phyloP scores from a whole-genome alignment of 2,888 invertebrate genomes.

The Camptogramma bilineatum region DNA sequence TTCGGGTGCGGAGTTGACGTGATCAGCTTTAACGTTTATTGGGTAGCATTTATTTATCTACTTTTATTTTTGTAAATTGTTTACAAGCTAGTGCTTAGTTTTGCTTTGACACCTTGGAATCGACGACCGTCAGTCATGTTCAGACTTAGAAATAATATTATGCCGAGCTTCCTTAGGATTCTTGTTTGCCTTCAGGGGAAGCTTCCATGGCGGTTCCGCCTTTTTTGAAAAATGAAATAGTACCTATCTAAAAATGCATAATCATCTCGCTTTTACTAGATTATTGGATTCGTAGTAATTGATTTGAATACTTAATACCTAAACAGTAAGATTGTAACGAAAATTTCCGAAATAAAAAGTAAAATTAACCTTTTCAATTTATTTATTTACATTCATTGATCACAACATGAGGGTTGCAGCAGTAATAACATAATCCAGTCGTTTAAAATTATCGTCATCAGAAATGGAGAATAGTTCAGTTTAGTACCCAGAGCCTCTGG shows the following conservation, averaged over 20 bases:
- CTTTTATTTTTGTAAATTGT: constrained; percentile 6
- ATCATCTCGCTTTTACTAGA: constrained; percentile 15
- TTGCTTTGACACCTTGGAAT: not conserved
- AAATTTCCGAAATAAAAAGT: constrained; percentile 28
- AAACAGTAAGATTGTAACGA: not conserved
- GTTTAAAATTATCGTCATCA: constrained; percentile 9
- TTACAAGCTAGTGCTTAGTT: constrained; percentile 1
- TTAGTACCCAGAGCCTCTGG: constrained; percentile 76
- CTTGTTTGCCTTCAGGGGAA: not conserved
- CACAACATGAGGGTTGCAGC: constrained; percentile 10
- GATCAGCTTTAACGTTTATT: no score
- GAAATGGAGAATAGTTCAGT: not conserved
- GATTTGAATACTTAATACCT: not conserved
- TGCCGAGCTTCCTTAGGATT: not conserved
- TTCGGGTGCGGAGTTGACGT: no score
- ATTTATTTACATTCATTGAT: constrained; percentile 36
- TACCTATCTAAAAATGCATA: not conserved
- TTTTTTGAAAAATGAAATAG: no score
- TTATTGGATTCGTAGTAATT: not conserved
- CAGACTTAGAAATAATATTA: not conserved
- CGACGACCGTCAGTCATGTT: not conserved
- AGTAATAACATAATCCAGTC: constrained; percentile 24
- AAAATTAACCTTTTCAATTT: constrained; percentile 34
- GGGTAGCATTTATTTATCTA: constrained; percentile 8
- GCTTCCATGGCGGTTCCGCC: no score